Percentiles rank a stretch among this genome's conserved stretches.
Conservation (phyloP, 2,888 invertebrate species). For the Zeuzera pyrina region DNA sequence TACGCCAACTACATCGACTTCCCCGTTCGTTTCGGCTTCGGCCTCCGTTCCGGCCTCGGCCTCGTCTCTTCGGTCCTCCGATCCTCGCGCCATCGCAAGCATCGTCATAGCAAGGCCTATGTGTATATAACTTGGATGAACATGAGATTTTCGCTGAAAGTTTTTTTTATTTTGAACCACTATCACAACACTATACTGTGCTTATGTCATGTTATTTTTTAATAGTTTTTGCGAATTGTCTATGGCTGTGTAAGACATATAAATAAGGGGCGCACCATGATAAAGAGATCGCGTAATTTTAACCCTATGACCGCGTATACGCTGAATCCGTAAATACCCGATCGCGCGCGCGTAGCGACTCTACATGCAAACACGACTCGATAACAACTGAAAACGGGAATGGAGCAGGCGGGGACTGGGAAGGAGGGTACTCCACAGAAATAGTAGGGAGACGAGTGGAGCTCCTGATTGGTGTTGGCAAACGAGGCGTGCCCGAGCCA, state of each 20-base stretch:
- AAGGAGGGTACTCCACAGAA: constrained; percentile 25
- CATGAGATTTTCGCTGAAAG: constrained; percentile 1
- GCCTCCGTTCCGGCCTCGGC: constrained; percentile 39
- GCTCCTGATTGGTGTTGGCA: constrained; percentile 50
- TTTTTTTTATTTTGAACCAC: constrained; percentile 4
- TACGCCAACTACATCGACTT: constrained; percentile 64
- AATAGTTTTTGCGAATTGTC: too few relatives aligned
- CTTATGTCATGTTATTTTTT: neutral
- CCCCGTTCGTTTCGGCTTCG: constrained; percentile 50
- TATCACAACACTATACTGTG: constrained; percentile 1
- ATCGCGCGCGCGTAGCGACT: constrained; percentile 29
- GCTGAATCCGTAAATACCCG: neutral
- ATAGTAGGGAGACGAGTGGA: constrained; percentile 27
- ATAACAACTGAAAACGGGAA: constrained; percentile 35
- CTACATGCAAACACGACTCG: constrained; percentile 39
- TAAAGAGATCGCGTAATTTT: too few relatives aligned
- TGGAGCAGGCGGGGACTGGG: constrained; percentile 40
- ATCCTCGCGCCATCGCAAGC: constrained; percentile 67
- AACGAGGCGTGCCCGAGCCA: constrained; percentile 66
- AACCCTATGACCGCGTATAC: too few relatives aligned
- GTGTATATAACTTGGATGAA: constrained; percentile 10
- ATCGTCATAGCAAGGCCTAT: constrained; percentile 67
- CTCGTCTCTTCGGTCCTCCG: constrained; percentile 52
- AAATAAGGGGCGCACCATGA: too few relatives aligned
- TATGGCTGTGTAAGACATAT: too few relatives aligned